phyloP scores from a whole-genome alignment of 1,140 invertebrate genomes.

The Drosophila asahinai region DNA sequence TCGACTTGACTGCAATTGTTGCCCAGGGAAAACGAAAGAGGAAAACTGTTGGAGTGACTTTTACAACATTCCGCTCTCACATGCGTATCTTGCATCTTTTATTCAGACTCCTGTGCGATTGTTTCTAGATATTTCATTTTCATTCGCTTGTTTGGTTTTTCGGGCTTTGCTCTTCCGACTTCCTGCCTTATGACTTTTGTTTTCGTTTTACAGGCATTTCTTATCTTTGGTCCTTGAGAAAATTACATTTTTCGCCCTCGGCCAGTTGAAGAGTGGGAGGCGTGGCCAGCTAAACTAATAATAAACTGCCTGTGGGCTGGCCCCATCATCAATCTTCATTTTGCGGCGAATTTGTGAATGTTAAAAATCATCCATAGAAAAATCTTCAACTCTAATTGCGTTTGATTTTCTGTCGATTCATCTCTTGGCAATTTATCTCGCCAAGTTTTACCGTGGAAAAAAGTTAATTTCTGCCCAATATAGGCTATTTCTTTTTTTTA shows the following conservation, averaged over 20 bases:
- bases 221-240: slow-evolving; percentile 33
- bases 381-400: slow-evolving; percentile 76
- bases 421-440: slow-evolving; percentile 59
- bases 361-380: slow-evolving; percentile 55
- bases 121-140: slow-evolving; percentile 72
- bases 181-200: slow-evolving; percentile 71
- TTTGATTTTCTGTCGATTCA: slow-evolving; percentile 67
- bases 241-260: slow-evolving; percentile 61
- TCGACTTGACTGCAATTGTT: slow-evolving; percentile 84
- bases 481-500: neutral
- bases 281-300: slow-evolving; percentile 64
- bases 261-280: neutral
- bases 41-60: slow-evolving; percentile 68
- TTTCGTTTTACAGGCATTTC: slow-evolving; percentile 32
- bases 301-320: slow-evolving; percentile 34
- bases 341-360: slow-evolving; percentile 37
- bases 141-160: slow-evolving; percentile 22
- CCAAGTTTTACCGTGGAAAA: slow-evolving; percentile 28
- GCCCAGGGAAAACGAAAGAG: slow-evolving; percentile 61
- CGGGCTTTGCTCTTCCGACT: slow-evolving; percentile 15
- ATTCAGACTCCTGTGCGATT: slow-evolving; percentile 54
- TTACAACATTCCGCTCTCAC: slow-evolving; percentile 55
- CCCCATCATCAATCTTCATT: slow-evolving; percentile 77
- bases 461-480: too few relatives aligned
- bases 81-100: slow-evolving; percentile 60